Percentiles rank a stretch among this genome's conserved stretches.
Conservation (phyloP, 2,888 invertebrate species). For the Melanostoma mellinum region DNA sequence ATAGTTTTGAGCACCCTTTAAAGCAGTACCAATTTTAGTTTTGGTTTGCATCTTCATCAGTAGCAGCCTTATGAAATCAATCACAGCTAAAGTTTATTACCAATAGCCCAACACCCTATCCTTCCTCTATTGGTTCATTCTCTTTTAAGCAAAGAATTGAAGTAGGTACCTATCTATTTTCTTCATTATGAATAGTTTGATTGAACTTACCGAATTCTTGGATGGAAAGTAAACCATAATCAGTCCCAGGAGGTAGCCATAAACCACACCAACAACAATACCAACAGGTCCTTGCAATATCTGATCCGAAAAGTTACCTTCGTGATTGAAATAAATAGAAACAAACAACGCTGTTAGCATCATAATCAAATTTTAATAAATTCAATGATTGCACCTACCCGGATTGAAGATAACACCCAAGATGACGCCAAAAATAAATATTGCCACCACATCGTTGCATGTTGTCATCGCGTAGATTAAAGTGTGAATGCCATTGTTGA, state of each 20-base stretch:
- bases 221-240: conserved; percentile 85
- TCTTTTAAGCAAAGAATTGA: too few species aligned
- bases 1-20: too few species aligned
- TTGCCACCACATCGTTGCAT: conserved; percentile 89
- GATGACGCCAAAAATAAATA: conserved; percentile 88
- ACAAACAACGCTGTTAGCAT: not conserved
- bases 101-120: too few species aligned
- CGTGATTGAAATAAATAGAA: not conserved
- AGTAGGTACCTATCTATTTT: too few species aligned
- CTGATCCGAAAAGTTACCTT: conserved; percentile 82
- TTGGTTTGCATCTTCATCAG: not conserved
- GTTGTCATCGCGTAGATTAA: conserved; percentile 84
- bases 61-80: not conserved
- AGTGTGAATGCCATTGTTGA: conserved; percentile 89
- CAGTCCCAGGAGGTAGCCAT: conserved; percentile 85
- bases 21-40: not conserved
- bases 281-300: conserved; percentile 85
- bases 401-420: conserved; percentile 86
- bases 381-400: conserved; percentile 80
- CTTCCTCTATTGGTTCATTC: too few species aligned
- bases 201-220: conserved; percentile 79
- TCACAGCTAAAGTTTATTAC: too few species aligned
- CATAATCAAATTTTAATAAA: conserved; percentile 29
- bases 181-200: not conserved
- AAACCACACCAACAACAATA: conserved; percentile 84